phyloP scores from a whole-genome alignment of 2,113 vertebrate genomes.

The Sigmodon hispidus region DNA sequence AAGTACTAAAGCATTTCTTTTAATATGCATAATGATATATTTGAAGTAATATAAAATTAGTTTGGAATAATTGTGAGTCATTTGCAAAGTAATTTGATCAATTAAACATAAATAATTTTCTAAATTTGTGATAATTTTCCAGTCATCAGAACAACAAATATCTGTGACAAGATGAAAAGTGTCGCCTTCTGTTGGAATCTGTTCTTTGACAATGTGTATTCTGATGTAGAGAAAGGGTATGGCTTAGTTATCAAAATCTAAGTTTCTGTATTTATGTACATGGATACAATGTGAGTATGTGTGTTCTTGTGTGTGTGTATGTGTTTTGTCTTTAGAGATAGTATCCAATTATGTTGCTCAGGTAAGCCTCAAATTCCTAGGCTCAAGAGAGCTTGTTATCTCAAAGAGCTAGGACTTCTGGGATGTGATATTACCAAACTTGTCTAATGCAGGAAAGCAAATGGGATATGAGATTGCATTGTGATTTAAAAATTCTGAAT shows the following conservation, averaged over 20 bases:
- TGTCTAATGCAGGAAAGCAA: background rate
- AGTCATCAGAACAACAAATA: conserved; percentile 44
- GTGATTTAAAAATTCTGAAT: background rate
- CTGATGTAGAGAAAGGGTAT: background rate
- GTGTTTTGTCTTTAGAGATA: background rate
- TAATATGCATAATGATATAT: conserved; percentile 66
- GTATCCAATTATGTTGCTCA: background rate
- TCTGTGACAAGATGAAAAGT: conserved; percentile 21
- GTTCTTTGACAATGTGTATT: background rate
- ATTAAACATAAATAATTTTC: conserved; percentile 69
- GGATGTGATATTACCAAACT: accelerated
- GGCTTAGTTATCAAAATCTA: background rate
- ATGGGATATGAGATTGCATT: background rate
- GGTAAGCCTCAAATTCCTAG: no score
- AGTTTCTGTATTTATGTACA: background rate
- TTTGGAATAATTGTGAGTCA: conserved; percentile 64
- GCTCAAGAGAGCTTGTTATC: background rate
- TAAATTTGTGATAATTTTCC: conserved; percentile 48
- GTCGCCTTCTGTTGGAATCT: background rate
- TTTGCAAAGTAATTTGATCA: conserved; percentile 42
- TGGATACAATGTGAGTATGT: background rate
- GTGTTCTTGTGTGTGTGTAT: background rate
- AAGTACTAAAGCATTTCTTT: conserved; percentile 70
- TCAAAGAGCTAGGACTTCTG: background rate
- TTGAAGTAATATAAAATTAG: conserved; percentile 68